Evolutionary conservation across 2,113 vertebrate genomes (phyloP).

Genomic region (Echinops telfairi): DNA sequence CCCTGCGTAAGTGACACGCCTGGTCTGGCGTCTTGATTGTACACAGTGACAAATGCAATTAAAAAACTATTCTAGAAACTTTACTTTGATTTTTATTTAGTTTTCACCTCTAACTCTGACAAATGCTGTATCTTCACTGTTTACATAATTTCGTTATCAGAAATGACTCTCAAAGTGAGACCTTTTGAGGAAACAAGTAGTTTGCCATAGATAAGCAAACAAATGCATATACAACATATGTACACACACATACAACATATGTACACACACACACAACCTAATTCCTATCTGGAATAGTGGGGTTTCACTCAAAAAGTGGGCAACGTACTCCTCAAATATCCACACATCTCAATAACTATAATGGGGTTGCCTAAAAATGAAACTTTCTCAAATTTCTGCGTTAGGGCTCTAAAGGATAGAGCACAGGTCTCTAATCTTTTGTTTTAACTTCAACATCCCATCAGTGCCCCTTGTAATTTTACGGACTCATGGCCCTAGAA

Average conservation of each 20-base stretch:
- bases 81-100: slow-evolving; percentile 63
- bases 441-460: too few relatives aligned
- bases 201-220: neutral
- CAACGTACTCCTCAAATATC: too few relatives aligned
- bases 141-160: neutral
- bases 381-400: too few relatives aligned
- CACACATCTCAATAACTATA: too few relatives aligned
- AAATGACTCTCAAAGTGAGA: slow-evolving; percentile 42
- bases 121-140: slow-evolving; percentile 54
- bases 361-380: too few relatives aligned
- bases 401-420: too few relatives aligned
- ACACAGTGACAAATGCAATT: slow-evolving; percentile 61
- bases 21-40: slow-evolving; percentile 42
- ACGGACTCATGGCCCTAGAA: too few relatives aligned
- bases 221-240: neutral
- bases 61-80: slow-evolving; percentile 68
- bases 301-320: neutral
- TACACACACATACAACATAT: neutral
- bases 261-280: neutral
- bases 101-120: slow-evolving; percentile 56
- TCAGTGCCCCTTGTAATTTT: too few relatives aligned
- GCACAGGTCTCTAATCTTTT: too few relatives aligned
- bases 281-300: neutral
- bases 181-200: slow-evolving; percentile 31
- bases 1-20: neutral